phyloP scores from a whole-genome alignment of 2,888 invertebrate genomes.

The Nudaria mundana region DNA sequence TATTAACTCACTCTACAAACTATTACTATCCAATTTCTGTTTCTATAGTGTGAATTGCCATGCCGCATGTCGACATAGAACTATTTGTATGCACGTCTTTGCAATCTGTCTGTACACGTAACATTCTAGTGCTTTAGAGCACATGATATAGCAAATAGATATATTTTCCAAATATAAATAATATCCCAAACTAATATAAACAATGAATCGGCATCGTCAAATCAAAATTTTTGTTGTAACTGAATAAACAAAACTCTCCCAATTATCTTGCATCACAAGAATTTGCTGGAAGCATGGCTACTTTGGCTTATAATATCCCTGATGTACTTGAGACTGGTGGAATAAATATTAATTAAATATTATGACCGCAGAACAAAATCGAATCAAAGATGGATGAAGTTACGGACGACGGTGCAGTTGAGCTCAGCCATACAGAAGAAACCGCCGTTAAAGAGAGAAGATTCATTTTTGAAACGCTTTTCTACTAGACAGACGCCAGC shows the following conservation, averaged over 20 bases:
- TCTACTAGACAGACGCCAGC: constrained; percentile 95
- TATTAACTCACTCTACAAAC: constrained; percentile 60
- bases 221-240: constrained; percentile 25
- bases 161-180: constrained; percentile 18
- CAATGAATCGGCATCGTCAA: constrained; percentile 31
- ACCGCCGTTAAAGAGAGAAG: constrained; percentile 93
- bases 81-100: constrained; percentile 68
- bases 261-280: constrained; percentile 28
- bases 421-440: constrained; percentile 95
- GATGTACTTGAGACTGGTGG: constrained; percentile 15
- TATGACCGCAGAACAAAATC: constrained; percentile 89
- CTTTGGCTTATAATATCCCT: constrained; percentile 44
- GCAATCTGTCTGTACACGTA: constrained; percentile 45
- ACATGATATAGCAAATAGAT: constrained; percentile 30
- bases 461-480: constrained; percentile 95
- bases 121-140: constrained; percentile 41
- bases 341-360: constrained; percentile 24
- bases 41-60: constrained; percentile 62
- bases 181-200: constrained; percentile 14
- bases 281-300: constrained; percentile 53
- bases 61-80: constrained; percentile 71
- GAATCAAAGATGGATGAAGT: constrained; percentile 97
- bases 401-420: constrained; percentile 95
- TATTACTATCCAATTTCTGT: constrained; percentile 52
- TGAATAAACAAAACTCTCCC: constrained; percentile 23